Conservation (phyloP, 1,140 invertebrate species). For the Hylyphantes graminicola region DNA sequence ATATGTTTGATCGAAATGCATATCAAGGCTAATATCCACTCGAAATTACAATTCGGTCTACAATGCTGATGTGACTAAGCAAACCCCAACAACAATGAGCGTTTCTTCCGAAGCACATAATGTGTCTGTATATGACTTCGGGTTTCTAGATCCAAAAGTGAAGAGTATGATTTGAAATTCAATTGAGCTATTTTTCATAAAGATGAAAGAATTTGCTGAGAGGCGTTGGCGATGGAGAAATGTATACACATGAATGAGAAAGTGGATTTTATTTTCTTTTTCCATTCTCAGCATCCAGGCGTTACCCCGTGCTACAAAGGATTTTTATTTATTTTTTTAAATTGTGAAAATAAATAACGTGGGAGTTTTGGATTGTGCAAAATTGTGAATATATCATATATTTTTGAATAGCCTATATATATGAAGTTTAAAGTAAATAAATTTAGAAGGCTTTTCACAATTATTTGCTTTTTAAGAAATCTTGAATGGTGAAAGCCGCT, state of each 20-base stretch:
- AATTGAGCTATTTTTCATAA: constrained; percentile 39
- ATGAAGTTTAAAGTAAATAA: too few relatives aligned
- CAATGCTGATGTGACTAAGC: too few relatives aligned
- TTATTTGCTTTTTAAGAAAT: too few relatives aligned
- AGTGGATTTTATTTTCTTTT: constrained; percentile 16
- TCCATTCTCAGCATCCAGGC: constrained; percentile 14
- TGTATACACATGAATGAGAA: constrained; percentile 41
- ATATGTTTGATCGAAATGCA: too few relatives aligned
- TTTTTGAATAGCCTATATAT: too few relatives aligned
- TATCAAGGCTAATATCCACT: too few relatives aligned
- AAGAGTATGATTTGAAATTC: constrained; percentile 47
- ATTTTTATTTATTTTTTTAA: neutral
- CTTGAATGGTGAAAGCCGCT: too few relatives aligned
- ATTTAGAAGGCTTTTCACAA: too few relatives aligned
- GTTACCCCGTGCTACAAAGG: constrained; percentile 2
- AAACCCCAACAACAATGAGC: constrained; percentile 30
- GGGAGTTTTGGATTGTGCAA: neutral
- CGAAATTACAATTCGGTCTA: too few relatives aligned
- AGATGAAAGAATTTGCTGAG: constrained; percentile 3
- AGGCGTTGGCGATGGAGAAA: neutral
- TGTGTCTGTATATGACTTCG: constrained; percentile 16
- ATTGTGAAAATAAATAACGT: constrained; percentile 24
- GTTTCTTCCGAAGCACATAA: constrained; percentile 10
- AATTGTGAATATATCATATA: too few relatives aligned
- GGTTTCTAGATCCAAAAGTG: constrained; percentile 29